A percentile compares a stretch with the other conserved stretches of the same genome.
These are phyloP conservation scores for Anguilla megastoma DNA, from an alignment of 2,797 vertebrate genomes.

Conservation along the genomic window DNA sequence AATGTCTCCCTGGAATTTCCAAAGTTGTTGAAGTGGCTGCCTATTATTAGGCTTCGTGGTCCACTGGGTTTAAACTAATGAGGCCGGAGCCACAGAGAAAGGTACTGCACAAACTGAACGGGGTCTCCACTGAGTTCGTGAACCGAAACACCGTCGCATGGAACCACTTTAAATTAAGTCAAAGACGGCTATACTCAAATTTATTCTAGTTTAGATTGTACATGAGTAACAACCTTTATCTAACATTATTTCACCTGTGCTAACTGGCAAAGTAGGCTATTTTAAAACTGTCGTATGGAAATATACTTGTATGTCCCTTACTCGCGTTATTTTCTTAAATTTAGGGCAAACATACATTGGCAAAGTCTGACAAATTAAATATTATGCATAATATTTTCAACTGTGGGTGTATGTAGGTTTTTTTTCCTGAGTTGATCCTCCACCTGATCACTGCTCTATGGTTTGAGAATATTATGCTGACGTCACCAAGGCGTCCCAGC, in stretches of 20 bases:
- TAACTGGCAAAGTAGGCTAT: background rate
- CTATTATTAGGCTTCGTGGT: conserved; percentile 41
- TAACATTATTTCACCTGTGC: background rate
- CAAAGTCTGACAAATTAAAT: background rate
- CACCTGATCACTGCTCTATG: conserved; percentile 14
- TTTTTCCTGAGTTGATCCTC: conserved; percentile 3
- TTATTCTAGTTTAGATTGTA: background rate
- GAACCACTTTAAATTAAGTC: background rate
- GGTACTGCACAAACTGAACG: conserved; percentile 19
- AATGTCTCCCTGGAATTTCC: conserved; percentile 42
- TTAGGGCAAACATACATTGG: background rate
- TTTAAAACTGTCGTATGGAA: background rate
- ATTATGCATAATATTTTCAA: background rate
- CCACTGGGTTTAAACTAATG: conserved; percentile 43
- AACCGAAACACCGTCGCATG: background rate
- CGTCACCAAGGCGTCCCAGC: conserved; percentile 31
- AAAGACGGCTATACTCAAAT: background rate
- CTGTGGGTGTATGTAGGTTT: background rate
- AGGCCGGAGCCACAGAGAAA: conserved; percentile 30
- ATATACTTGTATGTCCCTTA: background rate
- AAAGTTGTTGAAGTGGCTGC: conserved; percentile 39
- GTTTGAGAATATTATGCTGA: conserved; percentile 36
- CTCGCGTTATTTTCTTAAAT: background rate
- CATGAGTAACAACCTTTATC: background rate
- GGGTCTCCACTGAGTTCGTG: background rate